phyloP scores from a whole-genome alignment of 2,797 vertebrate genomes.

The Helostoma temminkii region DNA sequence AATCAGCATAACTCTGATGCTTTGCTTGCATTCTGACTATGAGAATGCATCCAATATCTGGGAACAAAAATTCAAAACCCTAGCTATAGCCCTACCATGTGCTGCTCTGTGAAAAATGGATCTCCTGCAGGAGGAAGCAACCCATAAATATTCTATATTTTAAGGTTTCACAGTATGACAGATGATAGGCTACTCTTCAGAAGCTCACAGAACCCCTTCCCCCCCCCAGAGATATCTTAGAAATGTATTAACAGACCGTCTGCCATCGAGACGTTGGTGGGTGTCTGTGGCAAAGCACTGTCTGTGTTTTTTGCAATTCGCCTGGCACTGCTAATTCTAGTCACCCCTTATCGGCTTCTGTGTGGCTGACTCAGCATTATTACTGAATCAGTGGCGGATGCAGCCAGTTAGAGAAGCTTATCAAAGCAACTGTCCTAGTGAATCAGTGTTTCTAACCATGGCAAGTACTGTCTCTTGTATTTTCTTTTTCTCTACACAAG shows the following conservation, averaged over 20 bases:
- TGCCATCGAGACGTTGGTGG: not conserved
- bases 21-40: not conserved
- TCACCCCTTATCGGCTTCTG: not conserved
- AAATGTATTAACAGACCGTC: not conserved
- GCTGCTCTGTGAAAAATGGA: not conserved
- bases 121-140: not conserved
- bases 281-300: not conserved
- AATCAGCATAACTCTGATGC: not conserved
- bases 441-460: not conserved
- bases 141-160: rapidly evolving
- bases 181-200: not conserved
- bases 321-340: not conserved
- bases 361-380: not conserved
- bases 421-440: not conserved
- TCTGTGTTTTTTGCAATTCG: not conserved
- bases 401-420: not conserved
- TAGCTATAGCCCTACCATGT: not conserved
- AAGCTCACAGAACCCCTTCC: constrained; percentile 1
- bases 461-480: rapidly evolving
- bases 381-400: not conserved
- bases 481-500: not conserved
- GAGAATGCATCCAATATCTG: not conserved
- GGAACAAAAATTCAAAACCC: not conserved
- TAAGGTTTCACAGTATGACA: constrained; percentile 5
- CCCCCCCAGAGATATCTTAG: not conserved